These are phyloP conservation scores for Neotoma lepida DNA, from an alignment of 2,113 vertebrate species.

Conservation along the genomic window DNA sequence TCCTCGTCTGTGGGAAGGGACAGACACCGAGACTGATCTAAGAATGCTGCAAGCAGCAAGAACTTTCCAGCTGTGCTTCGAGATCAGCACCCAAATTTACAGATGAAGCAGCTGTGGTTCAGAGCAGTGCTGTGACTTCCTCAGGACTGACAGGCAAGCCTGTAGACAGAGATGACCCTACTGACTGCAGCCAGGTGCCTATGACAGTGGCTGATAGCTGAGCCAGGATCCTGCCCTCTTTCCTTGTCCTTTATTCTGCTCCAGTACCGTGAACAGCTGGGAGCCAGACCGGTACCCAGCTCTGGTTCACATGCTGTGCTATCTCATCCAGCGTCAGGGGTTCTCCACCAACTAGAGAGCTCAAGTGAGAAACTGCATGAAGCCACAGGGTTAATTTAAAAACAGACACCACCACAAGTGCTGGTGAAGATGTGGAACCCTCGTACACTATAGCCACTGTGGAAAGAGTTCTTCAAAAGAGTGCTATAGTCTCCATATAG, in stretches of 20 bases:
- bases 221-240: neutral
- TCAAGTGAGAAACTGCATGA: too few relatives aligned
- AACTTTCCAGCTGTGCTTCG: neutral
- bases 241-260: neutral
- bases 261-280: neutral
- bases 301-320: neutral
- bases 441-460: fast-evolving
- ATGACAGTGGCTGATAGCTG: neutral
- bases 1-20: neutral
- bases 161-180: neutral
- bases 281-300: neutral
- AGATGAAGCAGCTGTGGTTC: neutral
- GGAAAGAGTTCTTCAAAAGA: neutral
- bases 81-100: neutral
- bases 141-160: too few relatives aligned
- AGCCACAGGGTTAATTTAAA: neutral
- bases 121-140: neutral
- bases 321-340: neutral
- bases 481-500: neutral
- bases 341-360: neutral
- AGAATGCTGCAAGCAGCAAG: neutral
- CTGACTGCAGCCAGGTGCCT: neutral
- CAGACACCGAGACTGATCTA: neutral
- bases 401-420: neutral
- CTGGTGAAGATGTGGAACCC: neutral